Base-by-base conservation (phyloP, 2,797 vertebrate species). In the Stomatorhinus walkeri region DNA sequence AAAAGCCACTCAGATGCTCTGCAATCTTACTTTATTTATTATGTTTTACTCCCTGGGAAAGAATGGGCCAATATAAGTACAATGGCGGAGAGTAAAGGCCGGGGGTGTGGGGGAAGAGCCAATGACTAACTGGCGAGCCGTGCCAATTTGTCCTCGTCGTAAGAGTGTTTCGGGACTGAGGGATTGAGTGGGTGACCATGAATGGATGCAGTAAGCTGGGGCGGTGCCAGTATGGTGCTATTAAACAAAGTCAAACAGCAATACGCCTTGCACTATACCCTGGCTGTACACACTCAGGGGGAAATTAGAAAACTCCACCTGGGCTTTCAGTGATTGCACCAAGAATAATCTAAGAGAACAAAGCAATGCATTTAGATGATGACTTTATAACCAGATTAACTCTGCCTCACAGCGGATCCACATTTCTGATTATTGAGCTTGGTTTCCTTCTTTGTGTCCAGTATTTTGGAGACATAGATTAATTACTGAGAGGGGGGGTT, bases 11-110 rank as follows among this genome's bases (percentile, higher is more conserved):
- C 76, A 54, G 24, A 40, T 10, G 19, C 89, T 61, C 46, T 68
- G 72, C 49, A 36, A 24, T 86, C 8, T 54, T 14, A 28, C 43
- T 84, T 88, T 4, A 61, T 85, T 84, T 88, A 36, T 88, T 88
- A 51, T 43, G 36, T 61, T 81, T 46, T 43, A 3, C 19, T 79
- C 36, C 52, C 22, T 85, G 84, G 24, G 49, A 32, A 85, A 85
- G 84, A 87, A n/a, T 87, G 52, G 28, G 85, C 85, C 52, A 56
- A 56, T 36, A 5, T 86, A 22, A 86, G 85, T 22, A 56, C 16
- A 56, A 56, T 2, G 28, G 2, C 19, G 32, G 85, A 14, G 28
- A 87, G 85, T 8, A 59, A 59, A 87, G 0, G 36, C 24, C 1
- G 8, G 72, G 46, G 7, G 59, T 40, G 36, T 4, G 36, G 36